Evolutionary conservation across 2,113 vertebrate genomes (phyloP), one percentile per base, ranked within the genome.

Genomic region (Etia nguti): DNA sequence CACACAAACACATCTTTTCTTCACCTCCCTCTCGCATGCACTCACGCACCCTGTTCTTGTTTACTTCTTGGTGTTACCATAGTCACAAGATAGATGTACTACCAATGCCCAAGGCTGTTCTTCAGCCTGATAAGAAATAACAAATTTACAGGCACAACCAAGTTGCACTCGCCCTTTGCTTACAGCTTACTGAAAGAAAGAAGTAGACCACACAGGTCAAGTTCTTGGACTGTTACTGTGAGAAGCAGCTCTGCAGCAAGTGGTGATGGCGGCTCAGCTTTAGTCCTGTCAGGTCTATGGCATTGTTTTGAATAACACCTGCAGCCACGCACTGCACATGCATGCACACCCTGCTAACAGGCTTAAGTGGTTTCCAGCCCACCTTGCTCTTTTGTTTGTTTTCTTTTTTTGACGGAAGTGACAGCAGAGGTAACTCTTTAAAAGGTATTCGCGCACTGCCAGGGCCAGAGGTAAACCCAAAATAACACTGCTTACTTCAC

Each of bases 401-500:
- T 92, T 91, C 15, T 73, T 90, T 79, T 84, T 84, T 77, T 6
- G 16, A 88, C 13, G 50, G 83, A 91, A 86, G 91, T 92, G 84
- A 52, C 86, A 84, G 86, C 18, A 15, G 87, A 91, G 83, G 87
- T 93, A 83, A 92, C 90, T 81, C 81, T 89, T 84, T 83, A 60
- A 85, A 93, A 93, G 80, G 6, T 18, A 73, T 46, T 87, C 56
- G 68, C 84, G 86, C 89, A 54, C 84, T 79, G 81, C 50, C 79
- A 38, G 88, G 91, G 91, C 94, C 89, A 92, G 85, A 90, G 86
- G 88, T 90, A 70, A 85, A 79, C 83, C 88, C 84, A 94, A 93
- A 68, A 93, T 90, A 91, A 56, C 82, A 57, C 79, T 88, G 89
- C 85, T 68, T 91, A 90, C 88, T 62, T 86, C 41, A 41, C 65